These are phyloP conservation scores for Hydractinia echinata DNA, from an alignment of 30 jellyfish, hydroid and myxozoan species.

Conservation along the genomic window DNA sequence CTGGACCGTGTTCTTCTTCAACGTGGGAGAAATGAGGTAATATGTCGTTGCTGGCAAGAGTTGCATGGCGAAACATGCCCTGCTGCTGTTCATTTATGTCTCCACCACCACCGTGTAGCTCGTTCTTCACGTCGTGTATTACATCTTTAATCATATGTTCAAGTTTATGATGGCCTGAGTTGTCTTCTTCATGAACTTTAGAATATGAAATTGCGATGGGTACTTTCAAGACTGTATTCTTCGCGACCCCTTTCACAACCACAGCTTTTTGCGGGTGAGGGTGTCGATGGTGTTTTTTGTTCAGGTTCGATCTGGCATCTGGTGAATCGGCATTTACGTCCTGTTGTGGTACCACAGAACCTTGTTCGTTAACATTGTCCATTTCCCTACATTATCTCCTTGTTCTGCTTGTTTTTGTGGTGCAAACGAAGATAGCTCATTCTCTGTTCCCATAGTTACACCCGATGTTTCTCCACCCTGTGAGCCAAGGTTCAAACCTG, in stretches of 20 bases:
- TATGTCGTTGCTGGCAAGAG: constrained; percentile 1
- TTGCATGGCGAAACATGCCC: neutral
- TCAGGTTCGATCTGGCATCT: neutral
- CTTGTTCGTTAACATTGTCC: constrained; percentile 9
- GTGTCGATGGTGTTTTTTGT: neutral
- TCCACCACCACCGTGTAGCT: neutral
- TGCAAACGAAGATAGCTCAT: no score
- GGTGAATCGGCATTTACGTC: constrained; percentile 5
- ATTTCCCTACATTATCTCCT: neutral
- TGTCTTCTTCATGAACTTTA: constrained; percentile 6
- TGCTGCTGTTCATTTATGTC: neutral
- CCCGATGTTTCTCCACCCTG: no score
- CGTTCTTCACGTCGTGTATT: constrained; percentile 14
- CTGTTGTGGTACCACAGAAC: neutral
- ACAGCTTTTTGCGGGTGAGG: neutral
- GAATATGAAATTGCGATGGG: constrained; percentile 8
- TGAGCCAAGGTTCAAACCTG: no score
- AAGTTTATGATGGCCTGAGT: neutral
- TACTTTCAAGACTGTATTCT: neutral
- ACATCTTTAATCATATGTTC: constrained; percentile 6
- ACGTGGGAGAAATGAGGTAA: neutral
- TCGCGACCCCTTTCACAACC: constrained; percentile 12
- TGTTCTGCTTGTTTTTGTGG: no score
- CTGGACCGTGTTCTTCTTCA: constrained; percentile 24
- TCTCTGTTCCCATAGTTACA: no score